Evolutionary conservation across 2,888 invertebrate species (phyloP).

Genomic region (Watsonalla binaria): DNA sequence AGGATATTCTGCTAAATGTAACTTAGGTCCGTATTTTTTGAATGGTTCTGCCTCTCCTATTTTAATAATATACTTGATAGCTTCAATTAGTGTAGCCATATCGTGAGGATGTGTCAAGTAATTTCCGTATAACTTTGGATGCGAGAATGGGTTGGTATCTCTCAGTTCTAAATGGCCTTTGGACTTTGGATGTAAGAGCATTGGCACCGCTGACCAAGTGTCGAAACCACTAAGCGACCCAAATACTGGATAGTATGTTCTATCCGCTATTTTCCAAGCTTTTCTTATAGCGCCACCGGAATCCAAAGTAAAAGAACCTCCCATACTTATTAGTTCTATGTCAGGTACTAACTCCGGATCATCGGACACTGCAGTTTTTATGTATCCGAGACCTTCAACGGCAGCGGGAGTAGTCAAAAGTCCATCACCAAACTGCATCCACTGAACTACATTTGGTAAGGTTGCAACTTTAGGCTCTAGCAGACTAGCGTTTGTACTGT

Average conservation of each 20-base stretch:
- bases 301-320: constrained; percentile 81
- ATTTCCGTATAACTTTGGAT: constrained; percentile 88
- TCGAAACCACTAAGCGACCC: constrained; percentile 74
- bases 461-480: constrained; percentile 63
- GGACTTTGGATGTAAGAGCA: constrained; percentile 86
- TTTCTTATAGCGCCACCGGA: constrained; percentile 70
- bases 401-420: constrained; percentile 80
- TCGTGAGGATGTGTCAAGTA: constrained; percentile 85
- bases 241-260: constrained; percentile 78
- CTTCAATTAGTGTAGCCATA: constrained; percentile 77
- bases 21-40: constrained; percentile 71
- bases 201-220: constrained; percentile 82
- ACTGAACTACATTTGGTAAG: constrained; percentile 58
- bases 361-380: constrained; percentile 77
- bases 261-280: constrained; percentile 77
- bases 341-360: constrained; percentile 80
- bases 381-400: constrained; percentile 82
- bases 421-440: constrained; percentile 74
- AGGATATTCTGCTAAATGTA: constrained; percentile 74
- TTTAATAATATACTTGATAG: constrained; percentile 79
- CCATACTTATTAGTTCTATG: constrained; percentile 81
- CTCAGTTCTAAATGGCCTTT: constrained; percentile 83
- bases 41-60: constrained; percentile 80
- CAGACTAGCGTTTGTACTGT: constrained; percentile 62
- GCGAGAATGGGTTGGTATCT: constrained; percentile 85